Base-by-base conservation (phyloP, 2,797 vertebrate species). In the Galago senegalensis region DNA sequence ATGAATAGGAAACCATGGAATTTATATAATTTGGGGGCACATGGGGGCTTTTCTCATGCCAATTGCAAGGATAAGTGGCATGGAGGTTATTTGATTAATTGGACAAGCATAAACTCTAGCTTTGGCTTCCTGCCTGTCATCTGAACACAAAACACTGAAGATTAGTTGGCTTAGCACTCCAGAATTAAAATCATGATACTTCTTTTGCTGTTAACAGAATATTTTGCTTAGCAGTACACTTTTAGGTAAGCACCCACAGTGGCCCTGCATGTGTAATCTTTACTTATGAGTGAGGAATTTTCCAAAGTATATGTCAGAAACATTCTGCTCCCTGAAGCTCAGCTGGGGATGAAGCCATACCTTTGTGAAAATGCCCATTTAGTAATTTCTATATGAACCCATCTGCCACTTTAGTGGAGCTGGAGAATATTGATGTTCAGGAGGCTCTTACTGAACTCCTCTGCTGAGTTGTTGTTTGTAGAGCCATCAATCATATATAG, bases 1-100 rank as follows among this genome's bases (percentile, higher is more conserved):
- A 97, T 93, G 91, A 98, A 58, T 63, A 97, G 95, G 76, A 97
- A 97, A 70, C 79, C 77, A 31, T 88, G 69, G 83, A 93, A 97
- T 93, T 96, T 89, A 43, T 86, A 60, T 72, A 58, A 87, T 97
- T 96, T 94, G 87, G 97, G 81, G 94, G 83, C 92, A 69, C 70
- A 65, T 29, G n/a, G 81, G 85, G 60, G 18, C 60, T 96, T 97
- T 96, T 81, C 87, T 97, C 60, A 82, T 94, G 84, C 95, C 96
- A 67, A 0, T 97, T 95, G 60, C 43, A 56, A 86, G 72, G 63
- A 69, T 85, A 97, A 96, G 93, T 96, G 91, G 72, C 95, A 29
- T 16, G 29, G 70, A 83, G 93, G 91, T 92, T 95, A 95, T 60
- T 12, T 95, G 65, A 98, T 97, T 97, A 89, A 83, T 97, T 97